These are phyloP conservation scores for Xyrichtys novacula DNA, from an alignment of 2,797 vertebrate genomes.

Conservation along the genomic window DNA sequence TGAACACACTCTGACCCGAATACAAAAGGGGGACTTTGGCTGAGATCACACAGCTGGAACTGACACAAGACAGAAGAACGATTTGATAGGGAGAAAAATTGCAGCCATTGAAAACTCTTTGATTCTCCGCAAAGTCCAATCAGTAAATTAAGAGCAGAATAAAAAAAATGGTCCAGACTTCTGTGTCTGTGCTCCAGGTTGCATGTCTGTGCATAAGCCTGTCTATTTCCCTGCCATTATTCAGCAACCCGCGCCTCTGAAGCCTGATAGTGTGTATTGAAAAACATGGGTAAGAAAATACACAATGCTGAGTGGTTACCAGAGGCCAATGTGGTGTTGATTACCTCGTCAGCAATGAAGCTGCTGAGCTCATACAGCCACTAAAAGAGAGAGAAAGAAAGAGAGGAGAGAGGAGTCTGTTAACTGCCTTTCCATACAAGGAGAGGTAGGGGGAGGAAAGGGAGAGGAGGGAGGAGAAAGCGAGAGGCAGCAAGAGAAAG, in stretches of 20 bases:
- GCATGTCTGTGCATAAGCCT: constrained; percentile 22
- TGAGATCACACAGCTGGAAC: constrained; percentile 70
- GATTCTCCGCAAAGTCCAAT: constrained; percentile 55
- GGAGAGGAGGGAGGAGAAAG: constrained; percentile 69
- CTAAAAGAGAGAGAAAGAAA: constrained; percentile 35
- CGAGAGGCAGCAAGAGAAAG: constrained; percentile 34
- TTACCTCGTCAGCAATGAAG: constrained; percentile 72
- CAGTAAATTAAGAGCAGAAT: constrained; percentile 52
- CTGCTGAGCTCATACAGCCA: constrained; percentile 67
- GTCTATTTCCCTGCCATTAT: constrained; percentile 46
- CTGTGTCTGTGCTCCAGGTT: constrained; percentile 47
- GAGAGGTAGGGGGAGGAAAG: constrained; percentile 75
- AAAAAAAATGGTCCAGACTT: constrained; percentile 40
- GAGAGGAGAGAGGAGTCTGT: constrained; percentile 55
- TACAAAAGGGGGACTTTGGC: constrained; percentile 42
- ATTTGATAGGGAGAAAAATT: constrained; percentile 20
- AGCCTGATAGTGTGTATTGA: constrained; percentile 24
- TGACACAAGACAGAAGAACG: constrained; percentile 34
- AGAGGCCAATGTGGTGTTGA: constrained; percentile 69
- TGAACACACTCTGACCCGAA: constrained; percentile 36
- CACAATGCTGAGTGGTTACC: constrained; percentile 51
- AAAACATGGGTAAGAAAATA: constrained; percentile 44
- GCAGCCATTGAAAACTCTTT: constrained; percentile 42
- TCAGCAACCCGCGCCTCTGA: constrained; percentile 50
- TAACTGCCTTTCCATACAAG: constrained; percentile 83